Conservation (phyloP, 2,888 invertebrate genomes). For the Pecten maximus region DNA sequence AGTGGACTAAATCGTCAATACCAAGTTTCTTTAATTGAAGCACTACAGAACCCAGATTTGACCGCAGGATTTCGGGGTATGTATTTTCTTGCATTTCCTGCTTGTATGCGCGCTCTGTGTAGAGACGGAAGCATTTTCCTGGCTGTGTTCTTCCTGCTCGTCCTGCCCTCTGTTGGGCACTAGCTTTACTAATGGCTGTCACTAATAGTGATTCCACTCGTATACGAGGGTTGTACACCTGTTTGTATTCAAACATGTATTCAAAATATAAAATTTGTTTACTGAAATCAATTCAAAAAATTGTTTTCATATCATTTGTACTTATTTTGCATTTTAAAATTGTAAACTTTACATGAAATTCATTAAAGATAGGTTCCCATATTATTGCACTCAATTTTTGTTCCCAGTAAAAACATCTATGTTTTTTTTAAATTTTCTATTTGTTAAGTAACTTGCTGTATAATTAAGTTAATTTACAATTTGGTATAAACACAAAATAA, state of each 20-base stretch:
- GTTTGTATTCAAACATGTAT: no score
- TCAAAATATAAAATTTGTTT: no score
- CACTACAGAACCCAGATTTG: slow-evolving; percentile 98
- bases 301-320: no score
- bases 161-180: slow-evolving; percentile 98
- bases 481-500: no score
- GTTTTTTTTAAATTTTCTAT: no score
- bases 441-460: no score
- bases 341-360: no score
- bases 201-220: slow-evolving; percentile 98
- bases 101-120: slow-evolving; percentile 92
- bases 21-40: slow-evolving; percentile 98
- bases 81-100: slow-evolving; percentile 99
- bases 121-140: slow-evolving; percentile 95
- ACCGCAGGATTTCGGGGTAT: slow-evolving; percentile 96
- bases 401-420: no score
- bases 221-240: slow-evolving; percentile 93
- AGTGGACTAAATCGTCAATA: slow-evolving; percentile 99
- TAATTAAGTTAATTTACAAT: no score
- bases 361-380: no score
- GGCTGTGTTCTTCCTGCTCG: slow-evolving; percentile 98
- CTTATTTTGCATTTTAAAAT: not conserved
- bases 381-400: no score
- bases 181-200: slow-evolving; percentile 99
- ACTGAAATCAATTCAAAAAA: no score